These are phyloP conservation scores for Halisarca cf. caerulea DNA, from an alignment of 37 sponge, comb jelly and placozoan genomes.

Conservation along the genomic window DNA sequence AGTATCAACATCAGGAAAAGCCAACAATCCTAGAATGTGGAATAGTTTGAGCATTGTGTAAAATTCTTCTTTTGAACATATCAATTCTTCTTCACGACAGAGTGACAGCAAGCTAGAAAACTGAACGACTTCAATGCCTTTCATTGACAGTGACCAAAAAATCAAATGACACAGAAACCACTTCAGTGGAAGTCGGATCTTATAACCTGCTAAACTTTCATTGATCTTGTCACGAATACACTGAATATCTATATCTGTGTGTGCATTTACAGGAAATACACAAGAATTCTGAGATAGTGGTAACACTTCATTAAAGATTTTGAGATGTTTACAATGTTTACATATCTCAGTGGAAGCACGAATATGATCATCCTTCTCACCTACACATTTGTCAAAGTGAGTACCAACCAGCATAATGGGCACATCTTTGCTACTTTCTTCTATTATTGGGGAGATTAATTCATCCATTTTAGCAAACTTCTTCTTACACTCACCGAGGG, in stretches of 20 bases:
- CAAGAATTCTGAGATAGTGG: not conserved
- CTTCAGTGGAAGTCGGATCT: not conserved
- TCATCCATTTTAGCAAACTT: not conserved
- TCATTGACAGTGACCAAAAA: not conserved
- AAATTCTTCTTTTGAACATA: not conserved
- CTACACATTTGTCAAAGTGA: not conserved
- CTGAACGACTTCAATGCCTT: not conserved
- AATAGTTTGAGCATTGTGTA: constrained; percentile 8
- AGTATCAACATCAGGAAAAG: not conserved
- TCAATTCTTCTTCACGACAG: not conserved
- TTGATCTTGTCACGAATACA: not conserved
- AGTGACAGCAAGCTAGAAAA: not conserved
- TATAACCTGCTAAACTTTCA: not conserved
- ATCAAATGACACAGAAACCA: not conserved
- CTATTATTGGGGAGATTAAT: not conserved
- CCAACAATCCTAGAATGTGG: not conserved
- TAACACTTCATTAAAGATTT: not conserved
- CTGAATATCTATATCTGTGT: not conserved
- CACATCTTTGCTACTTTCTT: not conserved
- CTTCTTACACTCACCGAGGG: not conserved
- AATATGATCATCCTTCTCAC: not conserved
- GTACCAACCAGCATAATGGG: not conserved
- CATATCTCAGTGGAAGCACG: not conserved
- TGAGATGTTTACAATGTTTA: not conserved
- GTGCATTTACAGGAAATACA: not conserved